phyloP scores from a whole-genome alignment of 2,113 vertebrate genomes.

The Microtus ochrogaster region DNA sequence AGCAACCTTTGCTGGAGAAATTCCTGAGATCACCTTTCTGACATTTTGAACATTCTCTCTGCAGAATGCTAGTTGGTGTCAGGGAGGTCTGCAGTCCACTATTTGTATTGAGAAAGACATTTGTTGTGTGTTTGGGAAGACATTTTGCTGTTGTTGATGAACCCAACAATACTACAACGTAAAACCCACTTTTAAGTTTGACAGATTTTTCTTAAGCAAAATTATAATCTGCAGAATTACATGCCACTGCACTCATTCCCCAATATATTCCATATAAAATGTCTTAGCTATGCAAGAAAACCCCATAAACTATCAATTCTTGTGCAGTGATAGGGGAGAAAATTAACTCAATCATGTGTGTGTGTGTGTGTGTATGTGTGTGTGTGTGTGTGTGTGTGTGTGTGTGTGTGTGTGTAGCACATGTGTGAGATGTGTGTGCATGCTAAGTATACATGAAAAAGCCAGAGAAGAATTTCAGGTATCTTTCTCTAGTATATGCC shows the following conservation, averaged over 20 bases:
- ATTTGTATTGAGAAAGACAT: slow-evolving; percentile 28
- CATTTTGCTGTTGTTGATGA: slow-evolving; percentile 34
- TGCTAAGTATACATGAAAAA: neutral
- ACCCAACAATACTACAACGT: neutral
- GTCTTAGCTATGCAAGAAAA: neutral
- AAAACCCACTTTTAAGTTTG: neutral
- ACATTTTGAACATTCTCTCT: slow-evolving; percentile 45
- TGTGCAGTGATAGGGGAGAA: neutral
- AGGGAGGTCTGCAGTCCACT: neutral
- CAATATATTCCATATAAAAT: slow-evolving; percentile 34
- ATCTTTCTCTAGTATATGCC: too few species aligned
- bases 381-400: neutral
- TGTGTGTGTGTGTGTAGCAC: neutral
- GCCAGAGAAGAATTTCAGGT: neutral
- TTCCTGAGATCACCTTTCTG: neutral
- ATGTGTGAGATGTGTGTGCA: neutral
- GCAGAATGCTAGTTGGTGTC: slow-evolving; percentile 37
- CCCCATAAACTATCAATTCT: neutral
- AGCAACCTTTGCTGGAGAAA: neutral
- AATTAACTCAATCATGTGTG: neutral
- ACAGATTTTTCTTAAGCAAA: neutral
- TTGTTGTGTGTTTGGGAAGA: slow-evolving; percentile 21
- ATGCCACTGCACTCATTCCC: neutral
- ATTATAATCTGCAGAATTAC: slow-evolving; percentile 25
- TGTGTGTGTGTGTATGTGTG: neutral